Base-by-base conservation (phyloP, 2,797 vertebrate species). In the Takifugu ocellatus region DNA sequence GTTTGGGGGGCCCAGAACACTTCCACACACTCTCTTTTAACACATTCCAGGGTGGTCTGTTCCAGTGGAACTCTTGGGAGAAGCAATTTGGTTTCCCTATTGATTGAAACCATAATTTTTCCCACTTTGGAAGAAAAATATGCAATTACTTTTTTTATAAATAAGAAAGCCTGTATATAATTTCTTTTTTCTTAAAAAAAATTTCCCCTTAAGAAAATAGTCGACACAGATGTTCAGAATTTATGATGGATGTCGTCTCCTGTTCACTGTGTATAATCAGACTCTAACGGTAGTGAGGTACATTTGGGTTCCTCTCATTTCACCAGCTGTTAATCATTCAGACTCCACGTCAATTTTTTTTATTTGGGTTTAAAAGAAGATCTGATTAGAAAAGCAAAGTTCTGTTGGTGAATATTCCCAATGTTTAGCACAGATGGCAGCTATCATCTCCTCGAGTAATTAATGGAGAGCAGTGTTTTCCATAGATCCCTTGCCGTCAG, bases 381-480 rank as follows among this genome's bases (percentile, higher is more conserved):
- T 61, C 29, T 60, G 45, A 75, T 71, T 49, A 58, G 15, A 61
- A 7, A 1, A 26, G 50, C 49, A 70, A 52, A 61, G 46, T n/a
- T 58, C 10, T 31, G 51, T 39, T n/a, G 50, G 25, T 36, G 49
- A 51, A 29, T 56, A 57, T 72, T 83, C 70, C 59, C 58, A 49
- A 61, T 69, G 61, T 67, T 51, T 66, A 63, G 56, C 61, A 66
- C 69, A 83, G 61, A 78, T 73, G 75, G 57, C 36, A 55, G 56
- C 58, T 43, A 70, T 79, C 63, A 68, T 8, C 52, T 56, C 47
- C 17, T 63, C 44, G 21, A 58, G 46, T 51, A 64, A 72, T 79
- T 78, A 66, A 72, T 54, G 31, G 53, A 50, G 49, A 55, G 70
- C 65, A 58, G 43, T 57, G 56, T 76, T 78, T 78, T 66, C 72